Conservation (phyloP, 2,113 vertebrate species). For the Psilopogon haemacephalus region DNA sequence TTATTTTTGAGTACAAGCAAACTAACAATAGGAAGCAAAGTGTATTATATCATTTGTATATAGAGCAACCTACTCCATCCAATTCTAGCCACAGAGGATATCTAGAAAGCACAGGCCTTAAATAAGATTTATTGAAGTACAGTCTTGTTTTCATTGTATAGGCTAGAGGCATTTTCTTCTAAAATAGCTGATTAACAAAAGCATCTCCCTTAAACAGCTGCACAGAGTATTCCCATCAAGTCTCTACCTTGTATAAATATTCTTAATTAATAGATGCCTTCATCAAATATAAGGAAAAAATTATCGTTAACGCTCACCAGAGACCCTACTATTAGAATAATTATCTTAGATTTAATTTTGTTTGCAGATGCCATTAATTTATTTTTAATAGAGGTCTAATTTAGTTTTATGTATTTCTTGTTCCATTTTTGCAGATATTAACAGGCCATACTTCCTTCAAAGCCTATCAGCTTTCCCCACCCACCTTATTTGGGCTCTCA, state of each 20-base stretch:
- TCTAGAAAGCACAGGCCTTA: conserved; percentile 24
- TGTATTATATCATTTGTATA: background rate
- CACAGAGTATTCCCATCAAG: conserved; percentile 36
- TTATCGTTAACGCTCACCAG: conserved; percentile 59
- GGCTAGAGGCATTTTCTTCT: conserved; percentile 27
- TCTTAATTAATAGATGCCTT: conserved; percentile 77
- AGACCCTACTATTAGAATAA: conserved; percentile 68
- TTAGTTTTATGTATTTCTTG: conserved; percentile 60
- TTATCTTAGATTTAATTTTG: conserved; percentile 70
- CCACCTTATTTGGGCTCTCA: conserved; percentile 57
- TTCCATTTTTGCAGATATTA: conserved; percentile 18
- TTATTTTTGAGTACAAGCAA: background rate
- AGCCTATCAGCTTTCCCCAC: conserved; percentile 13
- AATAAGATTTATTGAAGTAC: conserved; percentile 19
- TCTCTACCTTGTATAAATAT: conserved; percentile 66
- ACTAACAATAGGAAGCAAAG: background rate
- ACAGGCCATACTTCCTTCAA: conserved; percentile 21
- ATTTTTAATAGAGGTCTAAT: conserved; percentile 73
- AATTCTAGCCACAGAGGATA: background rate
- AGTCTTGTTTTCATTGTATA: background rate
- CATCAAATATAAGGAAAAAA: conserved; percentile 65
- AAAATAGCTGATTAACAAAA: conserved; percentile 46
- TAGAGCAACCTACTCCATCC: background rate
- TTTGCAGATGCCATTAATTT: conserved; percentile 70
- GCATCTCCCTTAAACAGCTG: conserved; percentile 28